These are phyloP conservation scores for Orthosia gothica DNA, from an alignment of 2,888 invertebrate species.

Conservation along the genomic window DNA sequence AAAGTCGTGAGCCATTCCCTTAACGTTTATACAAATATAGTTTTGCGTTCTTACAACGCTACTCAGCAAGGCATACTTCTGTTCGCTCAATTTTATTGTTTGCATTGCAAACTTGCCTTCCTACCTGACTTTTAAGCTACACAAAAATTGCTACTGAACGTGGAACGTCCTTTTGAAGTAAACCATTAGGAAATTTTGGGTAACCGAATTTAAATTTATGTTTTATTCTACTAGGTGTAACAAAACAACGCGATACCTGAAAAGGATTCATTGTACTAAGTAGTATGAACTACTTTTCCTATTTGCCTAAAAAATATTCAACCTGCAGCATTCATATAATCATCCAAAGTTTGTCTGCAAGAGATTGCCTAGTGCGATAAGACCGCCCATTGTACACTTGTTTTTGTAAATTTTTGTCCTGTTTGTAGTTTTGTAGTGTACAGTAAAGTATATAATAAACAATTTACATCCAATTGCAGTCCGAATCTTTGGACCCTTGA, in stretches of 20 bases:
- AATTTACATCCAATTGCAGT: neutral
- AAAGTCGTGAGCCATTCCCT: conserved; percentile 4
- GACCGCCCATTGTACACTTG: no score
- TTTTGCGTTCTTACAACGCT: neutral
- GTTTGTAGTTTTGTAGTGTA: no score
- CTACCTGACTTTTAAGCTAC: neutral
- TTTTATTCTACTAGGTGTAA: neutral
- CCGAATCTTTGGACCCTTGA: neutral
- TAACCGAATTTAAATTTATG: neutral
- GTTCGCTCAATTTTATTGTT: conserved; percentile 3
- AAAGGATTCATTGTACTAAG: no score
- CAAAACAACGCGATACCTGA: no score
- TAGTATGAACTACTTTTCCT: no score
- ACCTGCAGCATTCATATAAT: neutral
- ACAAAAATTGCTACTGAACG: neutral
- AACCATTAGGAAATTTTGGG: neutral
- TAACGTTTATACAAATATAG: conserved; percentile 7
- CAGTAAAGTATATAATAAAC: no score
- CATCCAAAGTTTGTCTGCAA: no score
- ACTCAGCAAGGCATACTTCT: neutral
- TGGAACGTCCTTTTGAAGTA: neutral
- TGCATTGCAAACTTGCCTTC: neutral
- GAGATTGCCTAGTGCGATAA: no score
- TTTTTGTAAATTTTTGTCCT: no score
- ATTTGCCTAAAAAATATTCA: neutral